phyloP scores from a whole-genome alignment of 2,113 vertebrate genomes.

The Oreochromis tanganicae region DNA sequence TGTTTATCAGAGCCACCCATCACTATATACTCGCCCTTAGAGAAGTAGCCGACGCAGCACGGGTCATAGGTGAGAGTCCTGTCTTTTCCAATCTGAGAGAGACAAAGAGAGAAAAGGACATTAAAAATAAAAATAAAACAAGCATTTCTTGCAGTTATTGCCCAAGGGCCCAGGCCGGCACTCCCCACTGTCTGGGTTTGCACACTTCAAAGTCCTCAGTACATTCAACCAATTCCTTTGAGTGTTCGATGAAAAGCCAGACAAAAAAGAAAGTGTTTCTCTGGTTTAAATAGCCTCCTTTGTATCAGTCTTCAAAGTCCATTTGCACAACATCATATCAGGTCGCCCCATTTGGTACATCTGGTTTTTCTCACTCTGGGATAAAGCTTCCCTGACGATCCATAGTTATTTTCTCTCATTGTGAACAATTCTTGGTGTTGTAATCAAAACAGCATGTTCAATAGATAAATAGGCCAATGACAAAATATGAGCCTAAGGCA shows the following conservation, averaged over 20 bases:
- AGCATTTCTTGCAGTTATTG: slow-evolving; percentile 25
- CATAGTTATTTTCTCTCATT: slow-evolving; percentile 39
- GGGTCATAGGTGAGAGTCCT: slow-evolving; percentile 86
- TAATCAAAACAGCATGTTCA: slow-evolving; percentile 66
- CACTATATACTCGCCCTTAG: slow-evolving; percentile 93
- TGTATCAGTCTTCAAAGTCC: slow-evolving; percentile 56
- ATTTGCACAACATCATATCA: slow-evolving; percentile 54
- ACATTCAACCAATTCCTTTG: slow-evolving; percentile 38
- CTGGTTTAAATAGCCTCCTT: slow-evolving; percentile 55
- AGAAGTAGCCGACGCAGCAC: slow-evolving; percentile 94
- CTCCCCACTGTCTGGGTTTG: slow-evolving; percentile 14
- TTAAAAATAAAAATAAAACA: slow-evolving; percentile 19
- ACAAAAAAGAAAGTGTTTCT: slow-evolving; percentile 10
- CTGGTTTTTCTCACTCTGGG: slow-evolving; percentile 59
- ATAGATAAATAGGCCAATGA: slow-evolving; percentile 46
- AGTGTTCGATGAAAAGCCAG: slow-evolving; percentile 36
- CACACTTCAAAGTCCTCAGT: slow-evolving; percentile 50
- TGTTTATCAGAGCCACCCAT: slow-evolving; percentile 93
- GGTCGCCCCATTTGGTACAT: slow-evolving; percentile 34
- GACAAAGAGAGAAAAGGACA: slow-evolving; percentile 16
- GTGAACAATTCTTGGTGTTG: slow-evolving; percentile 44
- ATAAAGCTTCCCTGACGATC: slow-evolving; percentile 32
- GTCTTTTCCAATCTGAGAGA: slow-evolving; percentile 87
- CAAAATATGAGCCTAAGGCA: slow-evolving; percentile 43
- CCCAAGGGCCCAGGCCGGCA: background rate